Base-by-base conservation (phyloP, 2,888 invertebrate genomes). In the Cephus pygmeus region DNA sequence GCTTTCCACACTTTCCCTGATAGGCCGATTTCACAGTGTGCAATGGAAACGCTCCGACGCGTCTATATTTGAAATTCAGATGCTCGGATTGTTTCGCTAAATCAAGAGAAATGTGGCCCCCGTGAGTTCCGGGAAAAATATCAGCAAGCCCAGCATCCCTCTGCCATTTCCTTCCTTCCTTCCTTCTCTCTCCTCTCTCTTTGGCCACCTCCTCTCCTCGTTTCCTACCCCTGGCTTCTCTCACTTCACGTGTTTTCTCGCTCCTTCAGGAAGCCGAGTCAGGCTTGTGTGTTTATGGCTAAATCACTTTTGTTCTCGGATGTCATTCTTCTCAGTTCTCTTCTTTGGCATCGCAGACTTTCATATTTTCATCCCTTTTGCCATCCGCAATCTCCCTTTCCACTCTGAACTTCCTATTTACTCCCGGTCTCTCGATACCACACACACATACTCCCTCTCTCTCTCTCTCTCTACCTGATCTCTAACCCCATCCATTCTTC, bases 31-130 rank as follows among this genome's bases (percentile, higher is more conserved):
- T 56, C 56, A 56, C 56, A 1, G 56, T 23, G 56, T 56, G 56
- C 56, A 56, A 9, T 40, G 73, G 40, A 80, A 74, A 73, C 75
- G 75, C 76, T 76, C 74, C 73, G n/a, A 78, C 75, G 80, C 79
- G 79, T 82, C 81, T 79, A 83, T 84, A 87, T 88, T 88, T 89
- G 86, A 90, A 90, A 89, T 89, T 90, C 88, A 88, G 87, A 89
- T 88, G 84, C 84, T 80, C 81, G 88, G 87, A 89, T 90, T 90
- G 89, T 90, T 90, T 88, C 85, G 86, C 83, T 85, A 88, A 90
- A 90, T 90, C 90, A 89, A 90, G 90, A 90, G 85, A 89, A 90
- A 89, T 88, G 88, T 85, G 85, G 84, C 88, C 89, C 88, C 83
- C 83, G 86, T 84, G 88, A 88, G 86, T 88, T 87, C 81, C 83